Evolutionary conservation across 2,113 vertebrate species (phyloP).

Genomic region (Siniperca knerii): DNA sequence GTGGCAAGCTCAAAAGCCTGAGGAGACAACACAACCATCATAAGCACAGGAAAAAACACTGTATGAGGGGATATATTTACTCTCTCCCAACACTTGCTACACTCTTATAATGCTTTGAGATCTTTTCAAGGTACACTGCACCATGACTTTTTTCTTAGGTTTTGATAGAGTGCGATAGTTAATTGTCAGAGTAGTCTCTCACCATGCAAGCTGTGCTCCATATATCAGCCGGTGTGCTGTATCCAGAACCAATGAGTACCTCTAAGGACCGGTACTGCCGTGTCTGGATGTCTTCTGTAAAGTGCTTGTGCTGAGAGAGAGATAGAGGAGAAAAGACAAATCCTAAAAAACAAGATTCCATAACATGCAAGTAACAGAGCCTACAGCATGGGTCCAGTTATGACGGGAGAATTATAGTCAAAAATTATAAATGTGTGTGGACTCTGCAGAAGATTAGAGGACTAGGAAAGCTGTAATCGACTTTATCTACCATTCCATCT

Average conservation of each 20-base stretch:
- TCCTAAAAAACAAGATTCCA: background rate
- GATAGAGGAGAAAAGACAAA: background rate
- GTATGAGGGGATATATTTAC: background rate
- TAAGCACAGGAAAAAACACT: conserved; percentile 21
- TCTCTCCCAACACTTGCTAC: background rate
- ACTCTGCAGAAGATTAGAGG: too few relatives aligned
- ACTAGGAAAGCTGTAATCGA: background rate
- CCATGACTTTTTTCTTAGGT: background rate
- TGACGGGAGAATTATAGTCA: background rate
- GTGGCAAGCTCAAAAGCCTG: conserved; percentile 98
- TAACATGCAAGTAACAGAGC: background rate
- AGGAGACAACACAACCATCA: conserved; percentile 51
- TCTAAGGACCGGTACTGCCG: conserved; percentile 97
- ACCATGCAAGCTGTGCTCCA: conserved; percentile 99
- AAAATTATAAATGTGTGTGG: background rate
- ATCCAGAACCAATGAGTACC: conserved; percentile 94
- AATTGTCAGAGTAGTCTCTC: conserved; percentile 50
- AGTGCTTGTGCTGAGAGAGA: conserved; percentile 92
- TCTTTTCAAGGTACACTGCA: background rate
- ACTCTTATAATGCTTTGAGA: background rate
- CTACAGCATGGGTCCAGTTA: background rate
- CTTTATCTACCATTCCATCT: background rate
- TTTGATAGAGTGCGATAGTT: background rate
- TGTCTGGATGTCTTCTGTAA: conserved; percentile 98
- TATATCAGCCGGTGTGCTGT: conserved; percentile 95